A percentile compares a stretch with the other conserved stretches of the same genome.
These are phyloP conservation scores for Euzophera pinguis DNA, from an alignment of 2,888 invertebrate species.

Conservation along the genomic window DNA sequence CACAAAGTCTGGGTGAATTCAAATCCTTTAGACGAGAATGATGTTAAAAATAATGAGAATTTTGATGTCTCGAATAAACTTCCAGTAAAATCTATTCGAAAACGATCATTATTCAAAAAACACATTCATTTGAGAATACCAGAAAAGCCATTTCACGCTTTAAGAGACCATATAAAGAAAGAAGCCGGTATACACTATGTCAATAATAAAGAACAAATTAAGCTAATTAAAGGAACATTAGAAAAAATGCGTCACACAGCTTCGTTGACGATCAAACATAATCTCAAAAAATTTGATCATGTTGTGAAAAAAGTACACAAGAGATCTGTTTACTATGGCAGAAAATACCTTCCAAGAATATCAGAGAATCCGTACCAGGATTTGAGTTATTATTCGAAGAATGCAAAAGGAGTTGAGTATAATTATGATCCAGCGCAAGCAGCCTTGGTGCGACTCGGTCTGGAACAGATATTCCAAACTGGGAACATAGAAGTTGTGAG, in stretches of 20 bases:
- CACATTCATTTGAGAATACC: slow-evolving; percentile 23
- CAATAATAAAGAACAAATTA: slow-evolving; percentile 26
- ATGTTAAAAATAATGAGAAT: slow-evolving; percentile 5
- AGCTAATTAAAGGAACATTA: slow-evolving; percentile 31
- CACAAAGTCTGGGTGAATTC: slow-evolving; percentile 53
- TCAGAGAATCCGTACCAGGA: slow-evolving; percentile 44
- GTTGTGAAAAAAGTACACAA: slow-evolving; percentile 24
- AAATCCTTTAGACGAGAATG: slow-evolving; percentile 28
- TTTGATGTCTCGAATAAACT: slow-evolving; percentile 42
- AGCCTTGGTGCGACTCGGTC: slow-evolving; percentile 32
- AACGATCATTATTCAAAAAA: slow-evolving; percentile 27
- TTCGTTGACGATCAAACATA: slow-evolving; percentile 5
- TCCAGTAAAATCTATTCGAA: slow-evolving; percentile 21
- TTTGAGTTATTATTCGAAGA: slow-evolving; percentile 54
- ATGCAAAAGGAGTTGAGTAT: slow-evolving; percentile 37
- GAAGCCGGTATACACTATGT: slow-evolving; percentile 28
- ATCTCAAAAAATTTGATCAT: slow-evolving; percentile 16
- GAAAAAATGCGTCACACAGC: slow-evolving; percentile 27
- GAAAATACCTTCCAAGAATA: slow-evolving; percentile 31
- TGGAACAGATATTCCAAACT: slow-evolving; percentile 42
- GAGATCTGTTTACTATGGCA: slow-evolving; percentile 32
- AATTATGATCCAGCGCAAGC: slow-evolving; percentile 37
- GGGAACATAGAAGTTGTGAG: slow-evolving; percentile 46
- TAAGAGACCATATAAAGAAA: slow-evolving; percentile 30
- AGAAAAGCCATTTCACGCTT: slow-evolving; percentile 33